phyloP scores from a whole-genome alignment of 2,113 vertebrate species.

The Sigmodon hispidus region DNA sequence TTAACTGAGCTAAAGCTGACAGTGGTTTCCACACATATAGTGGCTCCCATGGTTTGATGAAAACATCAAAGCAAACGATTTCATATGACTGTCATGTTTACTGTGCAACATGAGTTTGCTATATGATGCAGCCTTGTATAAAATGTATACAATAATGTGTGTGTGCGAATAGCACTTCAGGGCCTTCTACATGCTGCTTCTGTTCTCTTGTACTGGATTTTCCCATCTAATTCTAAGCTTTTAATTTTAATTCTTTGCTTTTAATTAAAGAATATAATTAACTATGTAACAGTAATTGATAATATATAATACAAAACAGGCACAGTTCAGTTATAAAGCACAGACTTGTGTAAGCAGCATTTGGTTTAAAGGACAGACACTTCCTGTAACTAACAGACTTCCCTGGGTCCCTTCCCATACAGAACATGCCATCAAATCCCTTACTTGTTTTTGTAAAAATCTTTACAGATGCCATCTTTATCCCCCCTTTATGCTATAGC shows the following conservation, averaged over 20 bases:
- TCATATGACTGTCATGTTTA: background rate
- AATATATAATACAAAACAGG: constrained; percentile 10
- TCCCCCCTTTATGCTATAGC: background rate
- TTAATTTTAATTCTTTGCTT: constrained; percentile 52
- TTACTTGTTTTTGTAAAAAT: constrained; percentile 32
- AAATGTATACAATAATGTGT: background rate
- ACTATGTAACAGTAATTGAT: background rate
- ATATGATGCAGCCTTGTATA: background rate
- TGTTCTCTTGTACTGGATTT: background rate
- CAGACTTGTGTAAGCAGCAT: background rate
- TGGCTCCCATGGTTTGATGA: constrained; percentile 19
- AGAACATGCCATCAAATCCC: background rate
- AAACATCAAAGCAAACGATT: constrained; percentile 24
- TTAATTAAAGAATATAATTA: constrained; percentile 40
- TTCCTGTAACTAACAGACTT: constrained; percentile 32
- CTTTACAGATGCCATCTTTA: background rate
- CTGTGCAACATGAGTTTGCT: background rate
- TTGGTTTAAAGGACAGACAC: background rate
- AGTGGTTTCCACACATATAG: constrained; percentile 24
- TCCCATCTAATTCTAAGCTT: background rate
- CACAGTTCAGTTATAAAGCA: background rate
- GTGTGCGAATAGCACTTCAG: background rate
- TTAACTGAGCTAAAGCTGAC: background rate
- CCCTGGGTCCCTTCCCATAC: background rate
- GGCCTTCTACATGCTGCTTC: background rate